Percentiles rank a stretch among this genome's conserved stretches.
These are phyloP conservation scores for Catamblyrhynchus diadema DNA, from an alignment of 2,797 vertebrate species.

Conservation along the genomic window DNA sequence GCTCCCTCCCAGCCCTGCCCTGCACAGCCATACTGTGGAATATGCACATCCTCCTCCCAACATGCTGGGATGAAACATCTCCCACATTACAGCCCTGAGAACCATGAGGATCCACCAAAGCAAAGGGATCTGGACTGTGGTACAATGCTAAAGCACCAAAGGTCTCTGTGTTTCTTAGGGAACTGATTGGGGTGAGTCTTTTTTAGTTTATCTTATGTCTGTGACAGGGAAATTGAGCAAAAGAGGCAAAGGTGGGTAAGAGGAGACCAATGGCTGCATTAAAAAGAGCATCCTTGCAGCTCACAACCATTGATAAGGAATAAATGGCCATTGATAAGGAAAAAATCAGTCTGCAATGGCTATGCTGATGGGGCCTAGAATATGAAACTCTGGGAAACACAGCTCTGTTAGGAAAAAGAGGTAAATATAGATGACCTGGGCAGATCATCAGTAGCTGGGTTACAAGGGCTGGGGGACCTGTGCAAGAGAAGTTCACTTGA, in stretches of 20 bases:
- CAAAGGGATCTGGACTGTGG: not conserved
- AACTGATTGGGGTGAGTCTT: not conserved
- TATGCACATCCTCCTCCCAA: not conserved
- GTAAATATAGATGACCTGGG: not conserved
- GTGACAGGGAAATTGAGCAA: not conserved
- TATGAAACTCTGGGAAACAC: not conserved
- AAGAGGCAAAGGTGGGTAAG: not conserved
- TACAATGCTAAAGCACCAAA: accelerated
- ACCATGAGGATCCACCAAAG: not conserved
- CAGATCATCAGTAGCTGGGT: not conserved
- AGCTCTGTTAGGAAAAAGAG: not conserved
- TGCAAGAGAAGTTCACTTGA: not conserved
- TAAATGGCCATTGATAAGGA: not conserved
- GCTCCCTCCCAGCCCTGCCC: not conserved
- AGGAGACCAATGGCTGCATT: not conserved
- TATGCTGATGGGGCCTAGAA: not conserved
- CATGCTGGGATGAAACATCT: not conserved
- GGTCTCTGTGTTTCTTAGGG: not conserved
- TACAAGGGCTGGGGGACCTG: not conserved
- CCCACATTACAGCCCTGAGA: accelerated
- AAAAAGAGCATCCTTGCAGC: not conserved
- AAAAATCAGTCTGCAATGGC: not conserved
- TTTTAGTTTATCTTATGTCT: not conserved
- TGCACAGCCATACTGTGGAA: not conserved
- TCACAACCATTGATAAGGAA: not conserved